phyloP scores from a whole-genome alignment of 92 coral and sea anemone genomes.

The Plumapathes pennacea region DNA sequence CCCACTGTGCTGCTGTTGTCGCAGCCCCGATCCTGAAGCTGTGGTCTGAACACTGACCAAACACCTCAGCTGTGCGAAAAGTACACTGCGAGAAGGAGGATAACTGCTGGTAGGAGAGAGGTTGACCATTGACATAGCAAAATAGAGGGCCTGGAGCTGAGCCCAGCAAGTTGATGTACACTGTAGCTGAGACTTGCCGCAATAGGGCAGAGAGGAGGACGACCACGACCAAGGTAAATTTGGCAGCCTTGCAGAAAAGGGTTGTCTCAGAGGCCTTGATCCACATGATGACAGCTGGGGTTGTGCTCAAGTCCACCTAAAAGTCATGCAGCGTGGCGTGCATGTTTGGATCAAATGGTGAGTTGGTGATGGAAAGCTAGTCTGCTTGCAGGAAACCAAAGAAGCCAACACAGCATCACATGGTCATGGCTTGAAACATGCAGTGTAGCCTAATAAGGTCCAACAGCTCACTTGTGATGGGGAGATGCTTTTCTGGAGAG shows the following conservation, averaged over 20 bases:
- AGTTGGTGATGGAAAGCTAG: background rate
- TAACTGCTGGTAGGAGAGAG: too few relatives aligned
- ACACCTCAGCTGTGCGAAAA: too few relatives aligned
- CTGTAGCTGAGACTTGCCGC: background rate
- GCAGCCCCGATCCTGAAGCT: too few relatives aligned
- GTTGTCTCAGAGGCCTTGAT: background rate
- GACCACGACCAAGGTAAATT: background rate
- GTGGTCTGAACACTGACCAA: too few relatives aligned
- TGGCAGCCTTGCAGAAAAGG: background rate
- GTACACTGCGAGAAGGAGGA: too few relatives aligned
- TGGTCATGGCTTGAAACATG: too few relatives aligned
- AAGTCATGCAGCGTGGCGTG: background rate
- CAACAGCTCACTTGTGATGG: too few relatives aligned
- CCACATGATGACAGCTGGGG: too few relatives aligned
- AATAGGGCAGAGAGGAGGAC: slow-evolving; percentile 5
- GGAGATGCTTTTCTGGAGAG: too few relatives aligned
- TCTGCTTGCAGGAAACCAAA: background rate
- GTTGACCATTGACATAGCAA: background rate
- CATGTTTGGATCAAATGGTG: background rate
- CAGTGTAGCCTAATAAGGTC: too few relatives aligned
- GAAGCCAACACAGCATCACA: background rate
- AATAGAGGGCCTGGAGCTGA: slow-evolving; percentile 9
- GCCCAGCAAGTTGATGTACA: slow-evolving; percentile 3
- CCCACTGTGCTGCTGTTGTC: too few relatives aligned
- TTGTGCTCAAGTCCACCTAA: too few relatives aligned